Percentiles rank a stretch among this genome's conserved stretches.
Evolutionary conservation across 2,888 invertebrate genomes (phyloP).

Genomic region (Cerastis leucographa): DNA sequence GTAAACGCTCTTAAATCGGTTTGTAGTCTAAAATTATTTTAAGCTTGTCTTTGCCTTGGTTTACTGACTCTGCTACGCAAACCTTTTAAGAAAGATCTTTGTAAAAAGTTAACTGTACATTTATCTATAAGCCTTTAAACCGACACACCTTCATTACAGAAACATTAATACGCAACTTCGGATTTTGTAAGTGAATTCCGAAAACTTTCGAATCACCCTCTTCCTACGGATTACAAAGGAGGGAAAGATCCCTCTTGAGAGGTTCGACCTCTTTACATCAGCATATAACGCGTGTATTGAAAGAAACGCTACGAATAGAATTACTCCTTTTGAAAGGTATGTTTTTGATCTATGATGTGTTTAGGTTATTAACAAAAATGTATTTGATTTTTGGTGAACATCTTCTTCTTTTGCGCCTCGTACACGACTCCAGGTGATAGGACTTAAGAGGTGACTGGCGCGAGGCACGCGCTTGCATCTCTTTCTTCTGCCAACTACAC

Average conservation of each 20-base stretch:
- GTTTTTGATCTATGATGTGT: constrained; percentile 4
- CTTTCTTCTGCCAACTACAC: too few relatives aligned
- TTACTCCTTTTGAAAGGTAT: constrained; percentile 3
- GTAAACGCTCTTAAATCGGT: too few relatives aligned
- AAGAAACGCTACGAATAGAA: constrained; percentile 15
- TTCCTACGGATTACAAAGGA: constrained; percentile 44
- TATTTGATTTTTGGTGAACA: not conserved
- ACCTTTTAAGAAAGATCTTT: not conserved
- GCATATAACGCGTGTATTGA: constrained; percentile 43
- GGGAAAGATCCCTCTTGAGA: constrained; percentile 34
- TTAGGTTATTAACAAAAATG: not conserved
- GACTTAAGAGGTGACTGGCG: too few relatives aligned
- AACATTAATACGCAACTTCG: constrained; percentile 28
- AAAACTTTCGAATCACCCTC: constrained; percentile 35
- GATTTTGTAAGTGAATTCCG: constrained; percentile 42
- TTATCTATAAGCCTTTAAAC: constrained; percentile 13
- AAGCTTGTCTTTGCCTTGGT: too few relatives aligned
- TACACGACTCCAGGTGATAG: too few relatives aligned
- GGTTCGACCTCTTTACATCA: constrained; percentile 35
- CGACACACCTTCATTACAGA: constrained; percentile 31
- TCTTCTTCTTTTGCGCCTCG: too few relatives aligned
- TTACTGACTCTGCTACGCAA: not conserved
- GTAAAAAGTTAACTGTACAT: not conserved
- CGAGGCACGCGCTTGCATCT: too few relatives aligned
- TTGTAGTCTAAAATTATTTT: too few relatives aligned